Evolutionary conservation across 2,888 invertebrate genomes (phyloP).

Genomic region (Branchellion lobata): DNA sequence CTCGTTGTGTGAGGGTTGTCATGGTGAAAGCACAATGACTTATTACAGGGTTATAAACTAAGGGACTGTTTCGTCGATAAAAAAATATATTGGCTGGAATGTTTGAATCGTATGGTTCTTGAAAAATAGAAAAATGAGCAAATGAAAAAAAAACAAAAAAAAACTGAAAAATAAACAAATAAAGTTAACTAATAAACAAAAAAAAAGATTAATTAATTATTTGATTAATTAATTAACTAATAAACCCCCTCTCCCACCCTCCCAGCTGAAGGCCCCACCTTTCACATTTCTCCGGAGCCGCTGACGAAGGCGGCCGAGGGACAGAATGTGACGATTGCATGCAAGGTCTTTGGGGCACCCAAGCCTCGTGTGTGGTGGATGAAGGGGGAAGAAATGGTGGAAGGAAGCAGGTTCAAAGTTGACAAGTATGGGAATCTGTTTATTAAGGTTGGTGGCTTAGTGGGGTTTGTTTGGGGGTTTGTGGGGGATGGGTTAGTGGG

Average conservation of each 20-base stretch:
- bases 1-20: too few species aligned
- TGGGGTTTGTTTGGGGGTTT: neutral
- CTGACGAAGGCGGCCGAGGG: slow-evolving; percentile 57
- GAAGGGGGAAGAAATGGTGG: slow-evolving; percentile 28
- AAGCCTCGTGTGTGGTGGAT: slow-evolving; percentile 90
- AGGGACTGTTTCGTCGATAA: too few species aligned
- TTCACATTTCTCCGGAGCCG: slow-evolving; percentile 74
- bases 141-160: too few species aligned
- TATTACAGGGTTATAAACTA: too few species aligned
- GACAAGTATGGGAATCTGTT: slow-evolving; percentile 39
- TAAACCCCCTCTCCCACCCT: neutral
- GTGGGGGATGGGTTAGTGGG: too few species aligned
- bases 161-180: too few species aligned
- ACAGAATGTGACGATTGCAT: slow-evolving; percentile 50
- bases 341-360: slow-evolving; percentile 84
- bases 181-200: too few species aligned
- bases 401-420: slow-evolving; percentile 32
- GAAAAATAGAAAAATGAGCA: too few species aligned
- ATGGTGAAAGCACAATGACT: too few species aligned
- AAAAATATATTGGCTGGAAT: too few species aligned
- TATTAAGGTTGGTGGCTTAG: slow-evolving; percentile 31
- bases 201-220: too few species aligned
- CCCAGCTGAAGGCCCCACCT: slow-evolving; percentile 69
- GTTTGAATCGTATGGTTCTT: too few species aligned
- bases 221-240: neutral